Percentiles rank a stretch among this genome's conserved stretches.
Evolutionary conservation across 2,113 vertebrate genomes (phyloP).

Genomic region (Semnornis frantzii): DNA sequence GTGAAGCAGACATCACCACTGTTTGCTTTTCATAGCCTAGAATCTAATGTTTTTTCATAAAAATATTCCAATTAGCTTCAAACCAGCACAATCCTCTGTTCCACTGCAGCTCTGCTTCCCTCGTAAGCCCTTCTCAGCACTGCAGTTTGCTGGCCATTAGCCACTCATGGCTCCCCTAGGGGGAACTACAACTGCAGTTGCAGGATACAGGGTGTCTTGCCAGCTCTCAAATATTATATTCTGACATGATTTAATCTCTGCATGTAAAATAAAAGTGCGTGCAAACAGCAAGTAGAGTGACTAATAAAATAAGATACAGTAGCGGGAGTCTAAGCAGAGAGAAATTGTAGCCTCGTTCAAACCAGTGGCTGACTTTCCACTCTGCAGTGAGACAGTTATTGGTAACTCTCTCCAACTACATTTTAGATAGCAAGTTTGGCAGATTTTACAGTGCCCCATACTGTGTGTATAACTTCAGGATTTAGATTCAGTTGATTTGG

Average conservation of each 20-base stretch:
- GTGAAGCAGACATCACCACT: no score
- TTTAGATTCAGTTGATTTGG: background rate
- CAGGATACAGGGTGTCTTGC: background rate
- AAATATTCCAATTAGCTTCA: no score
- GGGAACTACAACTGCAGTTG: conserved; percentile 18
- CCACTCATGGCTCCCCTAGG: background rate
- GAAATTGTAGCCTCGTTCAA: conserved; percentile 11
- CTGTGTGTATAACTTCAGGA: background rate
- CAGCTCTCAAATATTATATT: conserved; percentile 47
- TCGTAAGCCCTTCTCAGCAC: background rate
- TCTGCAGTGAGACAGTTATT: background rate
- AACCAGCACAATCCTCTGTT: background rate
- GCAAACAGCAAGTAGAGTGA: background rate
- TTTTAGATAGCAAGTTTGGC: background rate
- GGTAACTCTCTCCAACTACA: background rate
- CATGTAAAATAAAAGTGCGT: conserved; percentile 28
- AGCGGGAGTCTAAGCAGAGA: background rate
- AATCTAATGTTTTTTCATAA: no score
- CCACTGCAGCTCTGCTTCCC: background rate
- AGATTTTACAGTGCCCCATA: background rate
- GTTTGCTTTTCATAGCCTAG: no score
- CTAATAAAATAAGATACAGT: conserved; percentile 12
- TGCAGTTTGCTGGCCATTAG: conserved; percentile 22
- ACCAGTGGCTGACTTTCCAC: conserved; percentile 30
- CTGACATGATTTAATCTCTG: background rate